Percentiles rank a stretch among this genome's conserved stretches.
phyloP scores from a whole-genome alignment of 1,140 invertebrate species.

The Drosophila serrata region DNA sequence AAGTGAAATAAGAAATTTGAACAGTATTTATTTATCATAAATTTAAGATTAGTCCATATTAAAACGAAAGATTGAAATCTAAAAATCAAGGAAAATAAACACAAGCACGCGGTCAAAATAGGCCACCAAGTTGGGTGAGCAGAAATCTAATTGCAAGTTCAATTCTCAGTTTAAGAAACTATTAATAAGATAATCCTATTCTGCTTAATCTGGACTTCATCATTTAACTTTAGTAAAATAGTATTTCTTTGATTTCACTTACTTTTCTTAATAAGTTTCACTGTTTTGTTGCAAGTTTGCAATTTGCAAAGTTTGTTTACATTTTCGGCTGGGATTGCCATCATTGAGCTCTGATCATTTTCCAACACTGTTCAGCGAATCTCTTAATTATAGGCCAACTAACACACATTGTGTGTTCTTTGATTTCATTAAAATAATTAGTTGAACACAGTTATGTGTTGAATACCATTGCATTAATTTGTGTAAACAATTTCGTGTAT shows the following conservation, averaged over 20 bases:
- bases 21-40: not conserved
- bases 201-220: not conserved
- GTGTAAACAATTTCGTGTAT: too few species aligned
- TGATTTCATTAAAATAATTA: too few species aligned
- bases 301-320: not conserved
- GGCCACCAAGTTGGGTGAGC: not conserved
- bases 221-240: not conserved
- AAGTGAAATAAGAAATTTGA: not conserved
- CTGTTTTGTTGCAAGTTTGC: not conserved
- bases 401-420: too few species aligned
- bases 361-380: not conserved
- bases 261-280: not conserved
- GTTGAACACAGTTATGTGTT: too few species aligned
- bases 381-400: not conserved
- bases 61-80: not conserved
- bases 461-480: not conserved
- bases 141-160: not conserved
- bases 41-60: not conserved
- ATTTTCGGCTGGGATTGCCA: not conserved
- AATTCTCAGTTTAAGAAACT: not conserved
- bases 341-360: not conserved
- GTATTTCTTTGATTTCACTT: not conserved
- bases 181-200: too few species aligned
- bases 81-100: not conserved
- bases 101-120: not conserved